Evolutionary conservation across 1,140 invertebrate genomes (phyloP).

Genomic region (Apis cerana): DNA sequence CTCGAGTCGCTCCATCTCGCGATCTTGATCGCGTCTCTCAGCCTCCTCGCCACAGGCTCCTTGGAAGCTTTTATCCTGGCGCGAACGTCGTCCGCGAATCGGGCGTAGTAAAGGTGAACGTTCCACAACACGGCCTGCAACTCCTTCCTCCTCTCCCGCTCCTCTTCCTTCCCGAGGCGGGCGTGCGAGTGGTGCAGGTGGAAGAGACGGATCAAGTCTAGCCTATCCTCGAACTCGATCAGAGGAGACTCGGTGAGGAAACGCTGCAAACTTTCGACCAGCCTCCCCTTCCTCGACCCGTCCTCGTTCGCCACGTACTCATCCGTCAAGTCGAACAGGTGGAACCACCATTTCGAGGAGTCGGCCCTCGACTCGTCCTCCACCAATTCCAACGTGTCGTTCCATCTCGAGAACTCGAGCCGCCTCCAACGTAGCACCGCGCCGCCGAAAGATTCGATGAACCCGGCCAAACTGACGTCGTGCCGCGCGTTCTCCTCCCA

Average conservation of each 20-base stretch:
- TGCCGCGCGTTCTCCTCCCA: conserved; percentile 96
- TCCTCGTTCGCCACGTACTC: conserved; percentile 71
- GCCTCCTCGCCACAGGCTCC: conserved; percentile 93
- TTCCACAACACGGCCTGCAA: conserved; percentile 91
- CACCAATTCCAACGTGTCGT: conserved; percentile 86
- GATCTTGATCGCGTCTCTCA: conserved; percentile 97
- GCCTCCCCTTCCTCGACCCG: conserved; percentile 65
- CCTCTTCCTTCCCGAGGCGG: conserved; percentile 65
- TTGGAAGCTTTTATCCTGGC: conserved; percentile 85
- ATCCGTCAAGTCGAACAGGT: conserved; percentile 88
- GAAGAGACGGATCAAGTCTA: conserved; percentile 90
- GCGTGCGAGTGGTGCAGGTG: conserved; percentile 86
- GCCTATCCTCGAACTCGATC: conserved; percentile 90
- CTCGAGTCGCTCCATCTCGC: conserved; percentile 97
- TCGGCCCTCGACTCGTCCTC: conserved; percentile 84
- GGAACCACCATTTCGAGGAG: conserved; percentile 94
- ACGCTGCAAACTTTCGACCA: conserved; percentile 84
- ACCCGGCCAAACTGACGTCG: conserved; percentile 89
- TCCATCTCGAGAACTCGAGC: conserved; percentile 94
- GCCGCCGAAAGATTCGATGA: conserved; percentile 77
- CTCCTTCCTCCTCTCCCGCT: conserved; percentile 78
- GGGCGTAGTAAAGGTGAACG: conserved; percentile 91
- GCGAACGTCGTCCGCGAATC: conserved; percentile 87
- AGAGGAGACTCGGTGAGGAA: conserved; percentile 93
- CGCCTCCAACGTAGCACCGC: conserved; percentile 87